Evolutionary conservation across 2,888 invertebrate genomes (phyloP).

Genomic region (Drosophila affinis): DNA sequence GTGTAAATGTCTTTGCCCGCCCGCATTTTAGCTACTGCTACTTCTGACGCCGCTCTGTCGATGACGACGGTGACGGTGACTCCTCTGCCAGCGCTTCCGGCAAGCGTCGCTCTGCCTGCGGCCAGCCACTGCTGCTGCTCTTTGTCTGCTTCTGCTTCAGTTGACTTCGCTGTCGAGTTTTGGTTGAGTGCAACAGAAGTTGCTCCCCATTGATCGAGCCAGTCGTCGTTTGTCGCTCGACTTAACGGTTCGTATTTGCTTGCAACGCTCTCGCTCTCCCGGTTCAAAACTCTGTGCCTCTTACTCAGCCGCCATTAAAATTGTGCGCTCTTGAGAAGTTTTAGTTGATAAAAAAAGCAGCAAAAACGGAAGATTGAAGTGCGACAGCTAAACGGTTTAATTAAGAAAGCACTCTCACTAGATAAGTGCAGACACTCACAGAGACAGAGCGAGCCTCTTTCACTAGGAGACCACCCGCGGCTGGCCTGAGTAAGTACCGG

Average conservation of each 20-base stretch:
- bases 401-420: slow-evolving; percentile 37
- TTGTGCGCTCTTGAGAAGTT: neutral
- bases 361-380: slow-evolving; percentile 13
- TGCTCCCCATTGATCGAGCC: slow-evolving; percentile 50
- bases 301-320: neutral
- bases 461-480: slow-evolving; percentile 41
- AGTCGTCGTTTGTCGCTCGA: slow-evolving; percentile 73
- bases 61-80: slow-evolving; percentile 8
- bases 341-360: neutral
- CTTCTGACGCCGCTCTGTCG: slow-evolving; percentile 10
- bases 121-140: slow-evolving; percentile 16
- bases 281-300: neutral
- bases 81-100: slow-evolving; percentile 42
- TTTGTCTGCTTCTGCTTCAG: slow-evolving; percentile 28
- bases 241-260: slow-evolving; percentile 65
- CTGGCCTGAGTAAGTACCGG: slow-evolving; percentile 66
- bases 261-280: slow-evolving; percentile 6
- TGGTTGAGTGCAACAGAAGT: slow-evolving; percentile 40
- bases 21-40: slow-evolving; percentile 72
- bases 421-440: slow-evolving; percentile 17
- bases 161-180: neutral
- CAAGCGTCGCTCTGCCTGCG: slow-evolving; percentile 20
- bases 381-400: slow-evolving; percentile 40
- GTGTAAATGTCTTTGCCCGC: slow-evolving; percentile 58
- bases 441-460: slow-evolving; percentile 9